Evolutionary conservation across 2,113 vertebrate genomes (phyloP).

Genomic region (Turnix velox): DNA sequence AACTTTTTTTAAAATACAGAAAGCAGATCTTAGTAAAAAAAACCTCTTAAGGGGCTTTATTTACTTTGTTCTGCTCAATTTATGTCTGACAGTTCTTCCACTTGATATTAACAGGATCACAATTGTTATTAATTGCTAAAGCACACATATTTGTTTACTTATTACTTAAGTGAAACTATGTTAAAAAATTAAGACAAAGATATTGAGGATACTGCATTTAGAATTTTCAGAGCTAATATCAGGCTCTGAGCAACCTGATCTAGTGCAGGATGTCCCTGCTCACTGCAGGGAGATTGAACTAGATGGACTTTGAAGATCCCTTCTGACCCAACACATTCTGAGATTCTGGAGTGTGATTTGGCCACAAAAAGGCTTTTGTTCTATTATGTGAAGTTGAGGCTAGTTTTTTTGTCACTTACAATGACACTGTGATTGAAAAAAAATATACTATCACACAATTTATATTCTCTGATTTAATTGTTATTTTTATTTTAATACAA

Average conservation of each 20-base stretch:
- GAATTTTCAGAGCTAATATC: not conserved
- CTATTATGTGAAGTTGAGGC: not conserved
- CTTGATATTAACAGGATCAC: not conserved
- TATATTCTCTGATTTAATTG: not conserved
- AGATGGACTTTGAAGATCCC: too few species aligned
- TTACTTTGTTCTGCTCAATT: not conserved
- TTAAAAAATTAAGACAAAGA: too few species aligned
- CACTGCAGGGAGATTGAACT: too few species aligned
- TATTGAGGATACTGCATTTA: not conserved
- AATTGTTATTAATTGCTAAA: not conserved
- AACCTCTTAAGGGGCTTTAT: not conserved
- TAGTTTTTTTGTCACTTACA: not conserved
- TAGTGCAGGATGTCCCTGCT: too few species aligned
- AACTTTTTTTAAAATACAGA: not conserved
- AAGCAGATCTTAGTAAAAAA: not conserved
- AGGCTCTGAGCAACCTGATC: too few species aligned
- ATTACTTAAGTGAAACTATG: not conserved
- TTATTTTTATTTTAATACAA: not conserved
- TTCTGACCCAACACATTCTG: too few species aligned
- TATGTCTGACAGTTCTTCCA: not conserved
- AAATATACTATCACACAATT: not conserved
- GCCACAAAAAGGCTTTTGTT: not conserved
- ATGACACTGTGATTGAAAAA: not conserved
- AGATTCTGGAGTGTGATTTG: too few species aligned
- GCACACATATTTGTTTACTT: not conserved